Evolutionary conservation across 2,113 vertebrate species (phyloP), one percentile per base, ranked within the genome.

Genomic region (Theristicus caerulescens): DNA sequence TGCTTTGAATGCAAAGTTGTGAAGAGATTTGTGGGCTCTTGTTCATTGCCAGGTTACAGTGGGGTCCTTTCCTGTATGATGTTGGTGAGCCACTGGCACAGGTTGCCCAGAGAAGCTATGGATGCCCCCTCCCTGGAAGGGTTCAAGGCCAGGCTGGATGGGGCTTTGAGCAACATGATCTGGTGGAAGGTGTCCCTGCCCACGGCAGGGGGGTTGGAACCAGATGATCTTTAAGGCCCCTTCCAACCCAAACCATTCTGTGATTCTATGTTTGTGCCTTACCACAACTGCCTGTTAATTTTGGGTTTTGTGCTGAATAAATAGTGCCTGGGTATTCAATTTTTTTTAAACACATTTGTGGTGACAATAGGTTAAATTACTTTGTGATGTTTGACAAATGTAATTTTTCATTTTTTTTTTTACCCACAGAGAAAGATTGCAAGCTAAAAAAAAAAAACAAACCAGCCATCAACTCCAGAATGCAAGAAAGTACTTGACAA

Each of bases 321-420:
- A 83, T 66, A 92, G 91, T 34, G 61, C 67, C 79, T 64, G 72
- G 46, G n/a, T 86, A 66, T 94, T 91, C 31, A 21, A 24, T n/a
- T 81, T 77, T 82, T 25, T 92, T 82, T 57, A 78, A 97, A 78
- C 34, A 86, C 61, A 54, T 73, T 92, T 93, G 38, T 55, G 62
- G 89, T 94, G 86, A 90, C 73, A 95, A 79, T 82, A 94, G 95
- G 96, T 96, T 90, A 93, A 96, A 94, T 73, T 82, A 71, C 46
- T 73, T 94, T 86, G 92, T 93, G 95, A 80, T 93, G 88, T 61
- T 93, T 97, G 97, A 97, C 88, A 97, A 96, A 97, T 96, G 70
- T 59, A 83, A 86, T 94, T 95, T 67, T 58, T 77, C 54, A 46
- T 24, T 10, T n/a, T 34, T 57, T 5, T 32, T 91, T 82, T 65